A percentile compares a stretch with the other conserved stretches of the same genome.
These are phyloP conservation scores for Luehdorfia chinensis DNA, from an alignment of 1,140 invertebrate species.

Conservation along the genomic window DNA sequence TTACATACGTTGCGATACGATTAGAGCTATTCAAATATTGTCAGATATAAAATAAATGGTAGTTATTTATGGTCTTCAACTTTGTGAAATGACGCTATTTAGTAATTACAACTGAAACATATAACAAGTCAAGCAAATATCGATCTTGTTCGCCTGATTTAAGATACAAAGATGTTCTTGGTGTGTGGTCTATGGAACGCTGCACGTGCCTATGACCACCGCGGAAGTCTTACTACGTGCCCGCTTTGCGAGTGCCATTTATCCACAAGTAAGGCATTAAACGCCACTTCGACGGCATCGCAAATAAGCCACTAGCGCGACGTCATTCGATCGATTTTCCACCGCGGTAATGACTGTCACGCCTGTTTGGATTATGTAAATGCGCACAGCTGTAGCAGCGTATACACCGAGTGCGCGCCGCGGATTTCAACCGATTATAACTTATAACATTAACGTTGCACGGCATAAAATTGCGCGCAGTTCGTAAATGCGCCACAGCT, in stretches of 20 bases:
- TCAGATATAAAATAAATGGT: neutral
- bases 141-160: neutral
- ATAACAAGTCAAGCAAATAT: neutral
- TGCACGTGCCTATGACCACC: constrained; percentile 5
- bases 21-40: constrained; percentile 10
- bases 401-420: constrained; percentile 20
- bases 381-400: constrained; percentile 46
- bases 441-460: constrained; percentile 19
- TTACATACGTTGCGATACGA: neutral
- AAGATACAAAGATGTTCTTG: neutral
- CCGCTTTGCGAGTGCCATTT: constrained; percentile 1
- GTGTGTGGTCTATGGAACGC: neutral
- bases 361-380: constrained; percentile 46
- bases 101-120: neutral
- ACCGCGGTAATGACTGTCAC: too few species aligned
- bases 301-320: neutral
- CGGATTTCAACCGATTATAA: constrained; percentile 22
- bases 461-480: constrained; percentile 26
- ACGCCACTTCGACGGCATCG: neutral
- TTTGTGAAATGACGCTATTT: neutral
- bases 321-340: neutral
- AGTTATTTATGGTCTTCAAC: neutral
- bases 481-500: constrained; percentile 37
- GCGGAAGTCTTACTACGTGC: constrained; percentile 9
- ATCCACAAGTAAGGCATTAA: constrained; percentile 1